Evolutionary conservation across 1,140 invertebrate genomes (phyloP).

Genomic region (Liolophura sinensis): DNA sequence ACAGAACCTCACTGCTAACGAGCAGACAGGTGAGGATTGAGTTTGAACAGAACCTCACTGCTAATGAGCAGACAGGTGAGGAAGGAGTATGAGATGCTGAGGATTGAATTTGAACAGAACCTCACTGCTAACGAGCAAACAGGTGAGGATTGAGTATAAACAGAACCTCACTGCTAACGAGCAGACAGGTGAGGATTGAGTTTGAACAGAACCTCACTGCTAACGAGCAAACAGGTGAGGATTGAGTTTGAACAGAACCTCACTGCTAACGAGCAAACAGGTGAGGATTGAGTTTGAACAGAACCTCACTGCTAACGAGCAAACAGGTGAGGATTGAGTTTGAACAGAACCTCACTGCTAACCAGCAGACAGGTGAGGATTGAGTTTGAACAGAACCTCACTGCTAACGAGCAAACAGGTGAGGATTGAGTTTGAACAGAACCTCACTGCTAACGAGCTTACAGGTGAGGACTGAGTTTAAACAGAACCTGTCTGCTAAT

Average conservation of each 20-base stretch:
- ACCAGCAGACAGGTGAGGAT: constrained; percentile 83
- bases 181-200: constrained; percentile 95
- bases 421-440: constrained; percentile 97
- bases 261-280: background rate
- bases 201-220: constrained; percentile 98
- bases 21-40: constrained; percentile 76
- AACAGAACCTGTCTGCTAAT: no score
- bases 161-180: no score
- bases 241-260: background rate
- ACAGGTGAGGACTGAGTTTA: constrained; percentile 64
- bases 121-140: constrained; percentile 97
- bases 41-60: no score
- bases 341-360: constrained; percentile 96
- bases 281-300: constrained; percentile 94
- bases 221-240: constrained; percentile 87
- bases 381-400: no score
- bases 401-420: constrained; percentile 58
- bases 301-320: constrained; percentile 96
- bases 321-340: constrained; percentile 93
- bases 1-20: constrained; percentile 96
- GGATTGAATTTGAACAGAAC: constrained; percentile 98
- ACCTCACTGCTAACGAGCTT: constrained; percentile 96
- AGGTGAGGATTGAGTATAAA: constrained; percentile 91
- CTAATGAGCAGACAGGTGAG: no score
- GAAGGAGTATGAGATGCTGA: constrained; percentile 62